Base-by-base conservation (phyloP, 2,113 vertebrate species). In the Paralichthys olivaceus region DNA sequence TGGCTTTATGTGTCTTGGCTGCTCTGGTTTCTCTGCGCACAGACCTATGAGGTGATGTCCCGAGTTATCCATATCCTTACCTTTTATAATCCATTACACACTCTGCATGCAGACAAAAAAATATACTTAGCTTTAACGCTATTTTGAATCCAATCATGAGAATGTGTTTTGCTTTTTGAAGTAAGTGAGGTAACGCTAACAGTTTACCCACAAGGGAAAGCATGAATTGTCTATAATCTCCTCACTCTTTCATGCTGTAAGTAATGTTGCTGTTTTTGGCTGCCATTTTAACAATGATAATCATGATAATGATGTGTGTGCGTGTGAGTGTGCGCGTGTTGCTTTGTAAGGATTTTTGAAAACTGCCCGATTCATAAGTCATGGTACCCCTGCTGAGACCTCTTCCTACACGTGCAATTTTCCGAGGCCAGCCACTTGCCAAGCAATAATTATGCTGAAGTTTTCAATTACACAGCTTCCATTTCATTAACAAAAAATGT, bases 401-500 rank as follows among this genome's bases (percentile, higher is more conserved):
- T 72, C 90, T 91, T 90, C 83, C 87, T 88, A 90, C 90, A 91
- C 37, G 64, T 91, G 91, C 91, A 93, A 89, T 93, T 94, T 94
- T 93, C 91, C 81, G 7, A 90, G 75, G 84, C 86, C 73, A 81
- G 71, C 71, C 80, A 86, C 89, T 92, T 77, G 84, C 91, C 90
- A 91, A 91, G 91, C 89, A 92, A 92, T 94, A 94, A 94, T 94
- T 94, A 93, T 82, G 86, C 87, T 91, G 91, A 93, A 93, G 91
- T 94, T 95, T 94, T 94, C 90, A 94, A 94, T 94, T 94, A 94
- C 91, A 90, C 89, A 87, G 74, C 91, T 87, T 93, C 92, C 91
- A 93, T 94, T 94, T 93, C 91, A 94, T 94, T 93, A 94, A 92
- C 89, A 91, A 93, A 94, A 94, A 93, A 92, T 93, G 90, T 93